Evolutionary conservation across 2,113 vertebrate species (phyloP).

Genomic region (Clupea harengus): DNA sequence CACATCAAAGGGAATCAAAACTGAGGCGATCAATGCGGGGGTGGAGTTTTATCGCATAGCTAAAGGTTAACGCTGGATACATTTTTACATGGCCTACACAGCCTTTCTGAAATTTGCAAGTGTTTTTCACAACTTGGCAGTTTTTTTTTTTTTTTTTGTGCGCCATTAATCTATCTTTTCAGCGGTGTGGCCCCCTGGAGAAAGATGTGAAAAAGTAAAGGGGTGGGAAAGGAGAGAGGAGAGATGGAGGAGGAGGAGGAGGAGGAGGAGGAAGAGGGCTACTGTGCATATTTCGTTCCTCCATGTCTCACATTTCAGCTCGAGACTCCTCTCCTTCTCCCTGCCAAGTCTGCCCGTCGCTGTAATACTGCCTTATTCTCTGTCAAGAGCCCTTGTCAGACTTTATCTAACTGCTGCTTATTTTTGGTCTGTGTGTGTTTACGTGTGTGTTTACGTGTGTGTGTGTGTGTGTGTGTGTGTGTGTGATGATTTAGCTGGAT

Average conservation of each 20-base stretch:
- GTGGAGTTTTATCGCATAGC: constrained; percentile 6
- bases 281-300: constrained; percentile 49
- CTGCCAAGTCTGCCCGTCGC: constrained; percentile 43
- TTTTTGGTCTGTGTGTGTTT: constrained; percentile 27
- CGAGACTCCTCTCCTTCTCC: constrained; percentile 31
- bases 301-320: constrained; percentile 40
- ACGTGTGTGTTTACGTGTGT: constrained; percentile 21
- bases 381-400: constrained; percentile 42
- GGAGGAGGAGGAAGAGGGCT: constrained; percentile 15
- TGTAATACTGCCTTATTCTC: constrained; percentile 43
- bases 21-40: constrained; percentile 16
- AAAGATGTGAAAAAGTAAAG: constrained; percentile 35
- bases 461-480: constrained; percentile 24
- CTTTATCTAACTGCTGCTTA: constrained; percentile 50
- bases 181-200: constrained; percentile 41
- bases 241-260: not conserved
- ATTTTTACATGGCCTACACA: constrained; percentile 11
- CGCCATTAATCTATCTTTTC: constrained; percentile 46
- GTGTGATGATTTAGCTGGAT: constrained; percentile 44
- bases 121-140: constrained; percentile 42
- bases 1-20: constrained; percentile 33
- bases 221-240: not conserved
- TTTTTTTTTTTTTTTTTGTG: constrained; percentile 44
- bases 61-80: not conserved
- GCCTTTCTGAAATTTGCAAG: constrained; percentile 31